Base-by-base conservation (phyloP, 2,888 invertebrate genomes). In the Amphiduros pacificus region DNA sequence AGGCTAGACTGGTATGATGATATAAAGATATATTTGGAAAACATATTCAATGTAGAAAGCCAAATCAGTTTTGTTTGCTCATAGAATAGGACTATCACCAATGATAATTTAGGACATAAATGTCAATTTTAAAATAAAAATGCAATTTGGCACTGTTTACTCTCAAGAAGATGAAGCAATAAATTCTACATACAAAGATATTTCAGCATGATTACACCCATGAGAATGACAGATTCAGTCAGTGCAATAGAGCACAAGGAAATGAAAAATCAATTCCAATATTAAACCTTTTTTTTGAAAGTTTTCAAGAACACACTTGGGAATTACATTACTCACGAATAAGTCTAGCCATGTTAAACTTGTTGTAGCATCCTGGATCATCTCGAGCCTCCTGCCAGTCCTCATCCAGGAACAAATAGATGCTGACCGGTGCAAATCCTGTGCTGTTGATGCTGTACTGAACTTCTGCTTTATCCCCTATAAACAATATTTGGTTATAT, bases 381-480 rank as follows among this genome's bases (percentile, higher is more conserved):
- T 70, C 68, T 17, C 55, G 62, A 11, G 74, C 71, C 56, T 73
- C 70, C 27, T 63, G 65, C 77, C 75, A 77, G 63, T 77, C 77
- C 49, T 77, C 76, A 62, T 73, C 74, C 27, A 74, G 70, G 64
- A 73, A 75, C 36, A 78, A 59, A 60, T 74, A 73, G 24, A 78
- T 53, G n/a, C 11, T 58, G 9, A 40, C 36, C 14, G 70, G 60
- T 9, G 72, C 70, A 17, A 64, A 63, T 1, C 70, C 68, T 2
- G 74, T 73, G 3, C 70, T 69, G 63, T 77, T 75, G 26, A 77
- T 58, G 0, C 71, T 71, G 57, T 73, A 75, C 51, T 71, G 72
- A 27, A 77, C 66, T n/a, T 73, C 62, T 2, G 75, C 76, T 9
- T 53, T 53, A 52, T 76, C 70, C 28, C 77, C 77, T 77, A 66